These are phyloP conservation scores for Acanthiza pusilla DNA, from an alignment of 2,797 vertebrate genomes.

Conservation along the genomic window DNA sequence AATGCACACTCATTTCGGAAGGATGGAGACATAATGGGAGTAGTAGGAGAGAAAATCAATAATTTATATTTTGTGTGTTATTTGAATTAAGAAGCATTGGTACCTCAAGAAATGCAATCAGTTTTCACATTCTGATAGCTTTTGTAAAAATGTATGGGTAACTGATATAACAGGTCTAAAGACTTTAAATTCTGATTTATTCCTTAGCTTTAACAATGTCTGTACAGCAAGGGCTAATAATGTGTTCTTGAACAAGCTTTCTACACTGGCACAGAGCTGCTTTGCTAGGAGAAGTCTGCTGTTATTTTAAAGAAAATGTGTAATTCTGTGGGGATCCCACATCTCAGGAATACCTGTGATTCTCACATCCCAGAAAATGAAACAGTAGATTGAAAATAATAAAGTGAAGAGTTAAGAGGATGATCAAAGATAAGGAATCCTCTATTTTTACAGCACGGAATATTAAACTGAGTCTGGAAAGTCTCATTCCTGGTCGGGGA, in stretches of 20 bases:
- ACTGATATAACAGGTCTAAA: neutral
- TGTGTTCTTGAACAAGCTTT: neutral
- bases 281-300: neutral
- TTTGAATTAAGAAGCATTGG: neutral
- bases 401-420: neutral
- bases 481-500: neutral
- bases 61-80: neutral
- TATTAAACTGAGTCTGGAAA: neutral
- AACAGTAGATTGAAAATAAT: neutral
- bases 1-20: neutral
- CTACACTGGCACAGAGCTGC: neutral
- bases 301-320: neutral
- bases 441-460: neutral
- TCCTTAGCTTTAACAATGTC: neutral
- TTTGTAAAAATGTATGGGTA: neutral
- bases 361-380: neutral
- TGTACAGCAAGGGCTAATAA: neutral
- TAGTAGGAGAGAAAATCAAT: neutral
- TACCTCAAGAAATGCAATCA: accelerated
- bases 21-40: neutral
- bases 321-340: neutral
- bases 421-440: neutral
- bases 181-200: neutral
- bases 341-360: neutral
- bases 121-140: neutral